Conservation (phyloP, 2,888 invertebrate species). For the Branchellion lobata region DNA sequence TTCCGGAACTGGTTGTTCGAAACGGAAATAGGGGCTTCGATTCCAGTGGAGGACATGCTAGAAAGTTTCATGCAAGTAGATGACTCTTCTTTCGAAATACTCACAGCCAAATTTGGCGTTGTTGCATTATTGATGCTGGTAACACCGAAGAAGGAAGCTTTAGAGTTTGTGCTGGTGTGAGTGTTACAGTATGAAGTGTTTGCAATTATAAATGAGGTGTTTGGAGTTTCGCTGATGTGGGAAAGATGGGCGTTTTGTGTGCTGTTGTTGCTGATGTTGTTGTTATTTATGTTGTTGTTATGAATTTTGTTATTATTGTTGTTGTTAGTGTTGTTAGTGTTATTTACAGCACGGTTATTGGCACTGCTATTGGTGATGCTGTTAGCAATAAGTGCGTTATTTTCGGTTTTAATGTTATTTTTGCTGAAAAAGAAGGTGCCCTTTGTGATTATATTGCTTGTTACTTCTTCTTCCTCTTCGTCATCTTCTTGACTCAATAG, state of each 20-base stretch:
- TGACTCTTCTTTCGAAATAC: too few relatives aligned
- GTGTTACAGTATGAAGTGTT: not conserved
- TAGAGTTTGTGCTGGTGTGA: too few relatives aligned
- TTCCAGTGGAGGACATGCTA: too few relatives aligned
- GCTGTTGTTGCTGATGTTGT: not conserved
- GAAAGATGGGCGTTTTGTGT: not conserved
- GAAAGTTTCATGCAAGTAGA: too few relatives aligned
- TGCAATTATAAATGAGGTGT: not conserved
- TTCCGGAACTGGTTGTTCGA: too few relatives aligned
- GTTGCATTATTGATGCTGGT: too few relatives aligned
- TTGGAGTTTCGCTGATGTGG: not conserved
- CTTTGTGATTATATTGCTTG: not conserved
- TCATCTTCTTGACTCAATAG: constrained; percentile 47
- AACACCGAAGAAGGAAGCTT: too few relatives aligned
- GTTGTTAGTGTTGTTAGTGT: not conserved
- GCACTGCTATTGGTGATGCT: not conserved
- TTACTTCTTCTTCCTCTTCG: constrained; percentile 32
- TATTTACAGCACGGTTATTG: not conserved
- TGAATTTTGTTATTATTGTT: not conserved
- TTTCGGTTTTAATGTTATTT: not conserved
- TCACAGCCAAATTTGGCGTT: too few relatives aligned
- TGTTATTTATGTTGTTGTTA: constrained; percentile 15
- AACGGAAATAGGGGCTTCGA: not conserved
- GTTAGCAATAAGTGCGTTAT: not conserved
- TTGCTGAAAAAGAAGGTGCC: not conserved